Evolutionary conservation across 2,888 invertebrate genomes (phyloP), one percentile per base, ranked within the genome.

Genomic region (Drosophila antonietae): DNA sequence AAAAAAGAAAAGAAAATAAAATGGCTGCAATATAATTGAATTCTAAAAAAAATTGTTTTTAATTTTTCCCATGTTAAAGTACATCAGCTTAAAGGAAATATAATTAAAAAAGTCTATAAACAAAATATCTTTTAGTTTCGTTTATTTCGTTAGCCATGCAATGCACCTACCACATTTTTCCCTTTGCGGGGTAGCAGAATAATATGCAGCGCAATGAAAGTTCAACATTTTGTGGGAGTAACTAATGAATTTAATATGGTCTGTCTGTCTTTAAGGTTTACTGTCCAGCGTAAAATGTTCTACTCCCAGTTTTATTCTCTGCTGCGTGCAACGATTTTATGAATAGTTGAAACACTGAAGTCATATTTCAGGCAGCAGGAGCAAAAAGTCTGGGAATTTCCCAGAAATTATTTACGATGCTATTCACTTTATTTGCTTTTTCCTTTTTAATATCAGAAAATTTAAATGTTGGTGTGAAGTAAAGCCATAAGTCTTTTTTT

Each of bases 201-300:
- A 18, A 61, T 18, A 52, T 67, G 43, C 37, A 51, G 57, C 37
- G 33, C 67, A 75, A 71, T 71, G 44, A 67, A 64, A 51, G 53
- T 46, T 67, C 59, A 73, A 68, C 74, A 60, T 49, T 73, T 73
- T 68, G 56, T 35, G 62, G 12, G 47, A 23, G 35, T 49, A 49
- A 66, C 46, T 65, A 69, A 39, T n/a, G 47, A 55, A 51, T 61
- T 67, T 55, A 39, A 47, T 57, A 12, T 64, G 44, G 10, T 10
- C 28, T 20, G n/a, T 6, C 12, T 10, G 46, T 14, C 46, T 23
- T 37, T 1, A 35, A n/a, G 14, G 35, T 41, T 57, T 59, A 35
- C 12, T 61, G 33, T 51, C 8, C 20, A 2, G 12, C 60, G 10
- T 41, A 15, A 15, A 41, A 33, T 43, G 33, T 23, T 41, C 9